Evolutionary conservation across 2,797 vertebrate species (phyloP).

Genomic region (Thalassophryne amazonica): DNA sequence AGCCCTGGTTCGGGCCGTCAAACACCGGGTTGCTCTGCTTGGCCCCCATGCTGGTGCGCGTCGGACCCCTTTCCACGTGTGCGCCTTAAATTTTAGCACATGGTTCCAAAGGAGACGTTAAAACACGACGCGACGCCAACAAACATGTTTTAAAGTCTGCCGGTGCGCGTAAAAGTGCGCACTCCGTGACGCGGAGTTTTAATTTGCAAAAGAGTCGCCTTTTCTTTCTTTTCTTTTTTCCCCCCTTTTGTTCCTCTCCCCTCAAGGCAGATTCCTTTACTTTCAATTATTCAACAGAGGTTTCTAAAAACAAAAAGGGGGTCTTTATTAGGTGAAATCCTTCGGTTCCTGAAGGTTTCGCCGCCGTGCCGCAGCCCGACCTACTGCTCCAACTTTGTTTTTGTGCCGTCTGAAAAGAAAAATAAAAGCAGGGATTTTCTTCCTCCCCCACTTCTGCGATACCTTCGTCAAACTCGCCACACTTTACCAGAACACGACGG

Average conservation of each 20-base stretch:
- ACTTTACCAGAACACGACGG: not conserved
- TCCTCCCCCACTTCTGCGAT: constrained; percentile 31
- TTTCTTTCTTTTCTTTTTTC: constrained; percentile 20
- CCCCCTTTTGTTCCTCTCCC: too few relatives aligned
- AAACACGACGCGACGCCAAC: constrained; percentile 21
- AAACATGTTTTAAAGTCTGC: constrained; percentile 53
- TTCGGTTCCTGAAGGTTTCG: constrained; percentile 5
- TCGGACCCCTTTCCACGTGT: not conserved
- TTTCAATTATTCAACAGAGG: constrained; percentile 33
- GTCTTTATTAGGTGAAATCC: not conserved
- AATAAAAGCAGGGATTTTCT: constrained; percentile 66
- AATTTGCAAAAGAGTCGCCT: constrained; percentile 38
- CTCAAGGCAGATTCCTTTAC: constrained; percentile 35
- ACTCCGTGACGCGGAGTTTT: constrained; percentile 46
- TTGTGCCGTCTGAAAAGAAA: constrained; percentile 59
- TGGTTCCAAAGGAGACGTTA: constrained; percentile 27
- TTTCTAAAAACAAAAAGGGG: not conserved
- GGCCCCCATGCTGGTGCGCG: constrained; percentile 80
- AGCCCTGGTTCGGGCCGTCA: constrained; percentile 86
- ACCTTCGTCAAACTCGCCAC: not conserved
- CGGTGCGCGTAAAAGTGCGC: constrained; percentile 53
- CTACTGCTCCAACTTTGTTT: constrained; percentile 55
- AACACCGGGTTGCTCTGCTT: constrained; percentile 87
- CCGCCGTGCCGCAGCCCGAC: too few relatives aligned
- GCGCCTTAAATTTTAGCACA: constrained; percentile 43